Percentiles rank a stretch among this genome's conserved stretches.
These are phyloP conservation scores for Apodemia hepburni DNA, from an alignment of 2,888 invertebrate species.

Conservation along the genomic window DNA sequence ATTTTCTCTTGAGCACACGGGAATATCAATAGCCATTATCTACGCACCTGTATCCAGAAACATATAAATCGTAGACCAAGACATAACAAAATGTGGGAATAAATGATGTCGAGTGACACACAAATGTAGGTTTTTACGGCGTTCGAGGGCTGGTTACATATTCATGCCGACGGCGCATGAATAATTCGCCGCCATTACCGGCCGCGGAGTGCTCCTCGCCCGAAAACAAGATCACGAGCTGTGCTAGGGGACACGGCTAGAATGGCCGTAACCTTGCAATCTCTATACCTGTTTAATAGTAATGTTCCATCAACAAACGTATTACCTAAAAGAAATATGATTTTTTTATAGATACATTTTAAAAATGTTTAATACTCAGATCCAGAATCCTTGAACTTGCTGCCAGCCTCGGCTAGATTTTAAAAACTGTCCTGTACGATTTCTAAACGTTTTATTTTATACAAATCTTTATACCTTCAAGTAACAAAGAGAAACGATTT, in stretches of 20 bases:
- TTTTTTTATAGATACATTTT: too few species aligned
- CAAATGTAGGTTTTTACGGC: conserved; percentile 9
- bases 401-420: too few species aligned
- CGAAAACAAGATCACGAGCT: neutral
- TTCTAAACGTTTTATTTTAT: too few species aligned
- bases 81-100: neutral
- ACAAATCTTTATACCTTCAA: too few species aligned
- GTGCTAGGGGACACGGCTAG: neutral
- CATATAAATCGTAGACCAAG: conserved; percentile 1
- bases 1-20: too few species aligned
- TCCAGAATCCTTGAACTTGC: too few species aligned
- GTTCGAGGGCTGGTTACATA: conserved; percentile 9
- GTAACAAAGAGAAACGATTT: too few species aligned
- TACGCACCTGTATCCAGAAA: too few species aligned
- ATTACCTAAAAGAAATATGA: too few species aligned
- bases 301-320: neutral
- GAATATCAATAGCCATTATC: too few species aligned
- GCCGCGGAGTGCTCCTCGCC: neutral
- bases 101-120: conserved; percentile 10
- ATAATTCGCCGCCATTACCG: conserved; percentile 12
- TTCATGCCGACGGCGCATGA: conserved; percentile 7
- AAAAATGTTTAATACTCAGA: too few species aligned
- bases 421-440: too few species aligned
- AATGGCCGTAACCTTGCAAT: neutral
- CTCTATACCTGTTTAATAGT: neutral